A percentile compares a stretch with the other conserved stretches of the same genome.
phyloP scores from a whole-genome alignment of 2,888 invertebrate species.

The Drosophila leonis region DNA sequence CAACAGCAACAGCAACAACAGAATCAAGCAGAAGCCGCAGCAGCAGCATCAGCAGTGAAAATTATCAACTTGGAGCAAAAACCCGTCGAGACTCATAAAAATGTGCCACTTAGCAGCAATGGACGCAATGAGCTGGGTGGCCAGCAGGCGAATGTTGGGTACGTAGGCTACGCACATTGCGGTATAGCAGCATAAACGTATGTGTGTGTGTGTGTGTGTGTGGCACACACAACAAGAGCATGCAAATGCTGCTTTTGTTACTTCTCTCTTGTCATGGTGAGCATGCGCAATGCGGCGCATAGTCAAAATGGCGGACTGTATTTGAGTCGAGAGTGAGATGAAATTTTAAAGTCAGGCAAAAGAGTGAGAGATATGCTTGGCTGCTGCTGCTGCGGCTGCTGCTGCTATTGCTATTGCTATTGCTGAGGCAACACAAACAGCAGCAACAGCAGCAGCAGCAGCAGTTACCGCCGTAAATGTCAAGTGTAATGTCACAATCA shows the following conservation, averaged over 20 bases:
- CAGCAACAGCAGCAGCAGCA: slow-evolving; percentile 24
- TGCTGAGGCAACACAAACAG: slow-evolving; percentile 19
- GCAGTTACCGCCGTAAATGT: slow-evolving; percentile 79
- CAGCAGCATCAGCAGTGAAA: slow-evolving; percentile 59
- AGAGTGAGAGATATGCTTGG: slow-evolving; percentile 33
- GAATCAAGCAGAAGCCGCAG: slow-evolving; percentile 29
- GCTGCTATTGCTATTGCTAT: slow-evolving; percentile 30
- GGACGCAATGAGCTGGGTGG: slow-evolving; percentile 45
- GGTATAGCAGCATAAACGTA: slow-evolving; percentile 32
- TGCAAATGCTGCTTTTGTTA: slow-evolving; percentile 39
- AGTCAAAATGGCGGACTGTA: slow-evolving; percentile 70
- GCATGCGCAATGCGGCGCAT: slow-evolving; percentile 69
- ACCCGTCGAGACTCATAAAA: slow-evolving; percentile 79
- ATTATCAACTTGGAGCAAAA: slow-evolving; percentile 75
- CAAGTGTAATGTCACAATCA: slow-evolving; percentile 85
- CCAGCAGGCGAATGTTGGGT: slow-evolving; percentile 2
- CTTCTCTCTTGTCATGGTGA: slow-evolving; percentile 72
- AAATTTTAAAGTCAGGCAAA: slow-evolving; percentile 14
- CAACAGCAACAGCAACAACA: slow-evolving; percentile 28
- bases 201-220: not conserved
- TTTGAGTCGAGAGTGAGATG: slow-evolving; percentile 32
- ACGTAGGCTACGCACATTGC: slow-evolving; percentile 55
- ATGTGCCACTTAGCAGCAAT: slow-evolving; percentile 77
- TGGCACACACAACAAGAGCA: slow-evolving; percentile 19
- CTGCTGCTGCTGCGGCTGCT: slow-evolving; percentile 39